A percentile compares a stretch with the other conserved stretches of the same genome.
Conservation (phyloP, 2,888 invertebrate species). For the Brenthis hecate region DNA sequence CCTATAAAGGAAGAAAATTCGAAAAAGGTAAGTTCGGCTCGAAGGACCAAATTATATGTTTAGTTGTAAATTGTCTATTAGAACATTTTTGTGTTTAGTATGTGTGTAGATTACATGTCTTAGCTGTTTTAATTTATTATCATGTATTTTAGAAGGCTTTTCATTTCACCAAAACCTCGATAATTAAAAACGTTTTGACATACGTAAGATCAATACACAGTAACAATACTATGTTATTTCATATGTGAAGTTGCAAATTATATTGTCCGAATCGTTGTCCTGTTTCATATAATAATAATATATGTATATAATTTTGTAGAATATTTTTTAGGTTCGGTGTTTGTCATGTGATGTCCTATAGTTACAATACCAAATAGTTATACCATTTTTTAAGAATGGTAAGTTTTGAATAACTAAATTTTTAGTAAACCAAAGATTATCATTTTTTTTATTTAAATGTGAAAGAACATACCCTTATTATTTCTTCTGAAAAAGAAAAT, state of each 20-base stretch:
- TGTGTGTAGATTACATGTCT: background rate
- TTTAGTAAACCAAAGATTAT: no score
- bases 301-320: background rate
- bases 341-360: constrained; percentile 16
- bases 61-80: background rate
- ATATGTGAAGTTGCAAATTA: background rate
- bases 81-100: background rate
- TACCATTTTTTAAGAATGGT: background rate
- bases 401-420: background rate
- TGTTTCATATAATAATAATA: background rate
- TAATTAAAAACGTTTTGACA: no score
- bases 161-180: background rate
- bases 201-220: no score
- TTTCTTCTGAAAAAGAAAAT: background rate
- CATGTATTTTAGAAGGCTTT: constrained; percentile 2
- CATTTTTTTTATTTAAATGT: no score
- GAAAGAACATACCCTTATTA: background rate
- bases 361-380: background rate
- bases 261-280: background rate
- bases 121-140: background rate
- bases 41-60: constrained; percentile 6
- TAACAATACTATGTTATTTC: background rate
- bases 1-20: constrained; percentile 37
- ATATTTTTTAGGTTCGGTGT: constrained; percentile 14
- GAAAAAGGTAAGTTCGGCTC: constrained; percentile 39